Conservation (phyloP, 2,113 vertebrate genomes). For the Scopus umbretta region DNA sequence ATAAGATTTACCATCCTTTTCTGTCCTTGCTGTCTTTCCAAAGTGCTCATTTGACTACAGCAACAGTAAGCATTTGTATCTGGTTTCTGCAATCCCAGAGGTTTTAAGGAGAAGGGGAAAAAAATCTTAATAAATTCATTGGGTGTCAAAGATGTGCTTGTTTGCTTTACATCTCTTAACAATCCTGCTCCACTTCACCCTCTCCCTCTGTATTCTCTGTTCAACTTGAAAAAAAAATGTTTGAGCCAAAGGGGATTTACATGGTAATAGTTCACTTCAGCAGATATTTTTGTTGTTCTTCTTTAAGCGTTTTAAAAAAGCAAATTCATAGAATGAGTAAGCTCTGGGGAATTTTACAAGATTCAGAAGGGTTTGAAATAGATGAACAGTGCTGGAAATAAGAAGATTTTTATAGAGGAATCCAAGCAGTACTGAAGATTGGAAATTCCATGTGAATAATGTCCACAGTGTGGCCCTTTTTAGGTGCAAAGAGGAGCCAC, state of each 20-base stretch:
- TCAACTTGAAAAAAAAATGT: background rate
- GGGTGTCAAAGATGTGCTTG: background rate
- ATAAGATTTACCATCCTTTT: background rate
- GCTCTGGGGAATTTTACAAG: background rate
- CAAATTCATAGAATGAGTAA: background rate
- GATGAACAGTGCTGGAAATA: background rate
- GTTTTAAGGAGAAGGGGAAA: background rate
- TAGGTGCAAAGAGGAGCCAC: background rate
- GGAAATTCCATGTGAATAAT: background rate
- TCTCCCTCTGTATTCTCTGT: background rate
- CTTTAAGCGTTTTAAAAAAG: background rate
- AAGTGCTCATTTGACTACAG: background rate
- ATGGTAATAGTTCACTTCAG: background rate
- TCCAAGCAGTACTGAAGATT: background rate
- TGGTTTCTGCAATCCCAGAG: background rate
- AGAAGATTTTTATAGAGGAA: background rate
- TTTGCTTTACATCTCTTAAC: background rate
- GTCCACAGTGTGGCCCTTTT: background rate
- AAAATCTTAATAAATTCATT: background rate
- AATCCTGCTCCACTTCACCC: background rate
- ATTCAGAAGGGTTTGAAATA: background rate
- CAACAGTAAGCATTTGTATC: background rate
- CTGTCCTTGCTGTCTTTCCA: background rate
- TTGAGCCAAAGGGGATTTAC: conserved; percentile 1
- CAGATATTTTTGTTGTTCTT: background rate